phyloP scores from a whole-genome alignment of 2,888 invertebrate genomes.

The Ctenicera cuprea region DNA sequence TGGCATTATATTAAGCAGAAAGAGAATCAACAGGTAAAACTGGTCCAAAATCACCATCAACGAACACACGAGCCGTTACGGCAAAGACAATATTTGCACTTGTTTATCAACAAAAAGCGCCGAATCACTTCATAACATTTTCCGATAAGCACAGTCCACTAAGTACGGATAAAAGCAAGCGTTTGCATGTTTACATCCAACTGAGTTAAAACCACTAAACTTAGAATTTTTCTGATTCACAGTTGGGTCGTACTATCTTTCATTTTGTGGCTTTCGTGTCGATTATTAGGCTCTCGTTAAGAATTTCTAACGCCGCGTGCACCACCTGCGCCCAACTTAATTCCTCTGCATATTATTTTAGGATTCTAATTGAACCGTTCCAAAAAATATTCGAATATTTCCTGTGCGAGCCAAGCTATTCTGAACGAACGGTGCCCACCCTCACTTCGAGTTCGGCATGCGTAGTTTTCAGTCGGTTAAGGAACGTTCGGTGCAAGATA shows the following conservation, averaged over 20 bases:
- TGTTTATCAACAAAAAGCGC: conserved; percentile 33
- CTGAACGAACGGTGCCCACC: conserved; percentile 69
- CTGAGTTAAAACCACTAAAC: conserved; percentile 56
- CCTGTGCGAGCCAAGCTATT: conserved; percentile 64
- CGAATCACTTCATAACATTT: conserved; percentile 45
- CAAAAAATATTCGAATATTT: conserved; percentile 49
- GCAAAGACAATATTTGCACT: conserved; percentile 23
- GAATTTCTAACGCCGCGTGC: background rate
- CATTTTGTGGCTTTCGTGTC: conserved; percentile 11
- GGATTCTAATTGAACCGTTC: conserved; percentile 49
- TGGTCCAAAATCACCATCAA: conserved; percentile 37
- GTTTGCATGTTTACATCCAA: conserved; percentile 56
- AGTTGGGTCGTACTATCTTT: conserved; percentile 42
- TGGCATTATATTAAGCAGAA: conserved; percentile 1
- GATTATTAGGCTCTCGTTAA: background rate
- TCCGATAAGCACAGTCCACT: conserved; percentile 41
- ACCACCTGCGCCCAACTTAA: conserved; percentile 26
- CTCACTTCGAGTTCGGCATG: conserved; percentile 66
- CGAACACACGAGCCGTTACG: conserved; percentile 20
- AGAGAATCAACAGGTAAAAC: conserved; percentile 53
- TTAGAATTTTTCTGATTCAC: conserved; percentile 57
- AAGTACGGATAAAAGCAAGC: conserved; percentile 44
- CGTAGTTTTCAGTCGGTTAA: conserved; percentile 61
- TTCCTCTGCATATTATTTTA: conserved; percentile 39
- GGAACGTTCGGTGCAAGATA: conserved; percentile 48